A percentile compares a stretch with the other conserved stretches of the same genome.
Evolutionary conservation across 2,797 vertebrate genomes (phyloP).

Genomic region (Syngnathus rostellatus): DNA sequence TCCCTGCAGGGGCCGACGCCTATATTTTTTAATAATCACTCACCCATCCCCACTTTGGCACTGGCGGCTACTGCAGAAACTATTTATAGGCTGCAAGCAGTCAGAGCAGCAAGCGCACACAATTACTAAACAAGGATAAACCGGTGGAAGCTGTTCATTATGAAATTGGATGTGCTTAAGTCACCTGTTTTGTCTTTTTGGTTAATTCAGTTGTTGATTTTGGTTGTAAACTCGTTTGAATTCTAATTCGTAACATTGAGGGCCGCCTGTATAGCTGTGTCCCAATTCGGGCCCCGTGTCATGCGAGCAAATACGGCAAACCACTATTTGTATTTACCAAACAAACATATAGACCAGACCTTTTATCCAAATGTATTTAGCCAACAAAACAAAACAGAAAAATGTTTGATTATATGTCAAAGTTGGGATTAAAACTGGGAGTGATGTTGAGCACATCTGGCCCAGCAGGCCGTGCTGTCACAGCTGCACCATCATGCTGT

Average conservation of each 20-base stretch:
- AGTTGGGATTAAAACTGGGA: not conserved
- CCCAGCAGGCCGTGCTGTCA: conserved; percentile 21
- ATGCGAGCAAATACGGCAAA: not conserved
- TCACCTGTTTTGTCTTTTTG: not conserved
- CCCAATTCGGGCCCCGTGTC: not conserved
- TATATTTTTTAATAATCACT: conserved; percentile 67
- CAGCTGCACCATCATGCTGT: conserved; percentile 39
- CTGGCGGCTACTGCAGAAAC: conserved; percentile 31
- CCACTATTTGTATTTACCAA: not conserved
- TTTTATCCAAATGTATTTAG: not conserved
- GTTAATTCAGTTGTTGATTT: not conserved
- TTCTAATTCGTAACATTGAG: not conserved
- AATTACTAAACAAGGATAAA: conserved; percentile 8
- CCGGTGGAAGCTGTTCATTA: not conserved
- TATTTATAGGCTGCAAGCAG: conserved; percentile 59
- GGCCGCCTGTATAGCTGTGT: not conserved
- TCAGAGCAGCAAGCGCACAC: conserved; percentile 32
- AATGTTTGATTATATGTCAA: not conserved
- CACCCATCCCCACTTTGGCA: conserved; percentile 54
- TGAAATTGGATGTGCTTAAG: not conserved
- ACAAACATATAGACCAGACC: not conserved
- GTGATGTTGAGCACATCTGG: conserved; percentile 6
- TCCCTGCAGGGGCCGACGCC: conserved; percentile 41
- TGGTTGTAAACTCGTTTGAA: not conserved
- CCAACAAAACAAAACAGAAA: not conserved